These are phyloP conservation scores for Simalia tracyae DNA, from an alignment of 2,797 vertebrate species.

Conservation along the genomic window DNA sequence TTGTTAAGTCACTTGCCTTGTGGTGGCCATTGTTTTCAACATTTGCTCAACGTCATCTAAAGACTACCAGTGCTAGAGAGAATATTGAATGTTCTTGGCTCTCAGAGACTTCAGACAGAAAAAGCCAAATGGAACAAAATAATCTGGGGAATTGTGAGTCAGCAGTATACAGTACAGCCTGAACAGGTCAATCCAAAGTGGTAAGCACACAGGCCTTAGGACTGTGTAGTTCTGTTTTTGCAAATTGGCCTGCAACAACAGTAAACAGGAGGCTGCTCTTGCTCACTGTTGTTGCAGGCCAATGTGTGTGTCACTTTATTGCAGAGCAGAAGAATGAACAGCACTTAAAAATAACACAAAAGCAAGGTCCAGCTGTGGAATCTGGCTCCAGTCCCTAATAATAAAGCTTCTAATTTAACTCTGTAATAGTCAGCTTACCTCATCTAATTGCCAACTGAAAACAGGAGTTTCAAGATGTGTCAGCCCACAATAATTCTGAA, in stretches of 20 bases:
- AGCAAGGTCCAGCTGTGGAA: neutral
- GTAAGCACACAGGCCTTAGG: neutral
- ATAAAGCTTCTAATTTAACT: constrained; percentile 19
- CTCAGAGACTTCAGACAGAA: neutral
- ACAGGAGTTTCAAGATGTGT: neutral
- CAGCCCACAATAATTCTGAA: neutral
- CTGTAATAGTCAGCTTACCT: neutral
- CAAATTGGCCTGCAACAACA: neutral
- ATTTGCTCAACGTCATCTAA: neutral
- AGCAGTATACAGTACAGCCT: neutral
- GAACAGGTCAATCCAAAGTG: neutral
- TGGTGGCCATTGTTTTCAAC: neutral
- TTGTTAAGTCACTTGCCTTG: neutral
- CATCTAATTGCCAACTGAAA: constrained; percentile 20
- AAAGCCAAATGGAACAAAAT: neutral
- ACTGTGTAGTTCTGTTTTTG: neutral
- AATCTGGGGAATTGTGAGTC: neutral
- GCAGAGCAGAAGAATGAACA: constrained; percentile 8
- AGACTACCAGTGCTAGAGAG: neutral
- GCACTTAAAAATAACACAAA: constrained; percentile 11
- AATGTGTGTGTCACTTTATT: neutral
- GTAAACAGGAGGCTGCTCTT: neutral
- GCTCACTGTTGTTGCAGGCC: neutral
- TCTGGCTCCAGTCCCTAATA: constrained; percentile 5
- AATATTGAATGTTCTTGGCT: neutral